A percentile compares a stretch with the other conserved stretches of the same genome.
Evolutionary conservation across 2,888 invertebrate species (phyloP).

Genomic region (Parnassius apollo): DNA sequence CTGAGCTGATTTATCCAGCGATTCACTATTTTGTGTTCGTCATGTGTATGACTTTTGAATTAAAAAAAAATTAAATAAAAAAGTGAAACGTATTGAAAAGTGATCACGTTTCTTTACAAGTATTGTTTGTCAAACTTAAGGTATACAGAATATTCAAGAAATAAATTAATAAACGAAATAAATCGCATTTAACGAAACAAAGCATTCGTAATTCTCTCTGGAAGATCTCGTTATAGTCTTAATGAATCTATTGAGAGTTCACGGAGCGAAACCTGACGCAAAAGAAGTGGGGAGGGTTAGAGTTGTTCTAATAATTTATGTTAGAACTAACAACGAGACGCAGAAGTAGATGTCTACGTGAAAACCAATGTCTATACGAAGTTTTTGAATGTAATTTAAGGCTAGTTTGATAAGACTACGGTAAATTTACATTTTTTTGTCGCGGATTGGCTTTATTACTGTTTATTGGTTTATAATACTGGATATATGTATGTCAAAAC

Average conservation of each 20-base stretch:
- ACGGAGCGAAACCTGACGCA: conserved; percentile 64
- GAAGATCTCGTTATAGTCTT: conserved; percentile 77
- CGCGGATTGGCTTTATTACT: too few relatives aligned
- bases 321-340: conserved; percentile 48
- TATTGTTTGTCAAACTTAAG: not conserved
- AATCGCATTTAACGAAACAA: conserved; percentile 76
- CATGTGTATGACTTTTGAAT: too few relatives aligned
- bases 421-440: too few relatives aligned
- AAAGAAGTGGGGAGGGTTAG: conserved; percentile 60
- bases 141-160: conserved; percentile 9
- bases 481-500: too few relatives aligned
- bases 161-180: conserved; percentile 60
- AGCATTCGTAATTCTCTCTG: conserved; percentile 71
- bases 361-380: conserved; percentile 39
- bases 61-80: too few relatives aligned
- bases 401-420: conserved; percentile 35
- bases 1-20: too few relatives aligned
- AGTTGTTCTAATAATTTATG: conserved; percentile 72
- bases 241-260: conserved; percentile 79
- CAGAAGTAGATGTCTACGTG: conserved; percentile 42
- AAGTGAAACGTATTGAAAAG: too few relatives aligned
- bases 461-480: too few relatives aligned
- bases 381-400: not conserved
- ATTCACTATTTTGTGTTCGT: too few relatives aligned
- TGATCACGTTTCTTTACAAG: not conserved